Evolutionary conservation across 1,140 invertebrate species (phyloP).

Genomic region (Chelonus insularis): DNA sequence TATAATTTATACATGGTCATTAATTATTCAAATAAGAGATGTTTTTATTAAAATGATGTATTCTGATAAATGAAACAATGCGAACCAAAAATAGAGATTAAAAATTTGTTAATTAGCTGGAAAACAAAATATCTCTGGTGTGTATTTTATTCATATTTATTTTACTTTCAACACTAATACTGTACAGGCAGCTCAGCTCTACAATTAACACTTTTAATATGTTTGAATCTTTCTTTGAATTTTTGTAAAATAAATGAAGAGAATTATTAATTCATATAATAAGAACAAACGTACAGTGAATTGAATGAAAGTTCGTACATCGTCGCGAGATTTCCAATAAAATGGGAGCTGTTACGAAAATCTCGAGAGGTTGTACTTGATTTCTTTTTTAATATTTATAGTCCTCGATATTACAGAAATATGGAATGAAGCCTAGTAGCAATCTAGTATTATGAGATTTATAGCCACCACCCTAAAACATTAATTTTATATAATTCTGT

Average conservation of each 20-base stretch:
- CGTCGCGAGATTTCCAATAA: slow-evolving; percentile 41
- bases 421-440: slow-evolving; percentile 53
- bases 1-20: no score
- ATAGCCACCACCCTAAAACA: slow-evolving; percentile 48
- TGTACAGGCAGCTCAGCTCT: slow-evolving; percentile 51
- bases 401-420: slow-evolving; percentile 52
- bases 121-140: no score
- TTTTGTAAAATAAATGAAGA: slow-evolving; percentile 35
- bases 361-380: slow-evolving; percentile 45
- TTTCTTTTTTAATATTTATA: slow-evolving; percentile 20
- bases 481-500: slow-evolving; percentile 29
- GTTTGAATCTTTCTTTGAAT: no score
- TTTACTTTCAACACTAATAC: slow-evolving; percentile 53
- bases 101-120: neutral
- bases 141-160: slow-evolving; percentile 34
- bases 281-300: neutral
- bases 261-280: no score
- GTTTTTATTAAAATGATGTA: no score
- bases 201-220: no score
- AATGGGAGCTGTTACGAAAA: slow-evolving; percentile 44
- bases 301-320: slow-evolving; percentile 35
- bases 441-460: slow-evolving; percentile 39
- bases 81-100: no score
- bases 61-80: no score
- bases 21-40: no score